Evolutionary conservation across 2,113 vertebrate species (phyloP).

Genomic region (Sander lucioperca): DNA sequence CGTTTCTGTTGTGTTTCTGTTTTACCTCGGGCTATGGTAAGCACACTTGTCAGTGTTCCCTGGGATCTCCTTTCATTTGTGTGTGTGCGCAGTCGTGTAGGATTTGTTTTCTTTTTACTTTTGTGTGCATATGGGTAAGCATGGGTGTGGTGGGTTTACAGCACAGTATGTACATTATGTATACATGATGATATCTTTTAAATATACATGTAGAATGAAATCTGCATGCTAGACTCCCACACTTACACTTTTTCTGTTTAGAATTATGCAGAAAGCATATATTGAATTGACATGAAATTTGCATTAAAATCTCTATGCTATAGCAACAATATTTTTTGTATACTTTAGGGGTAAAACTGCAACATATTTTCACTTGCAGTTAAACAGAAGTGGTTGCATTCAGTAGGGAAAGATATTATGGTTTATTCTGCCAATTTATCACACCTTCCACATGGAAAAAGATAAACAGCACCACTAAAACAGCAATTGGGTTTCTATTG

Average conservation of each 20-base stretch:
- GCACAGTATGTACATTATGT: conserved; percentile 25
- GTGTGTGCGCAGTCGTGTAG: conserved; percentile 7
- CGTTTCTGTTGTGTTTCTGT: conserved; percentile 61
- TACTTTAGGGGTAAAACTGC: background rate
- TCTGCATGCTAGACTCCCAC: conserved; percentile 40
- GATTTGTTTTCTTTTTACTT: conserved; percentile 40
- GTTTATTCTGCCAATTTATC: conserved; percentile 21
- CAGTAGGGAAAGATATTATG: background rate
- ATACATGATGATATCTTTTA: conserved; percentile 31
- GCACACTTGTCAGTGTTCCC: conserved; percentile 67
- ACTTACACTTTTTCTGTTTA: background rate
- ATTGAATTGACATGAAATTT: conserved; percentile 25
- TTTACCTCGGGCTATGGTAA: conserved; percentile 72
- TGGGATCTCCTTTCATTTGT: conserved; percentile 55
- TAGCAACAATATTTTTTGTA: background rate
- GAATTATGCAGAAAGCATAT: conserved; percentile 1
- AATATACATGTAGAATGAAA: conserved; percentile 24
- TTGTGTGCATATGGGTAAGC: conserved; percentile 1
- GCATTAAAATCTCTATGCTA: conserved; percentile 24
- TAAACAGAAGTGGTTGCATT: background rate
- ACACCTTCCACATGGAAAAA: conserved; percentile 20
- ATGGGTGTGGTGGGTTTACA: conserved; percentile 35
- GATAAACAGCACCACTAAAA: conserved; percentile 30
- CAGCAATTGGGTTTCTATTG: conserved; percentile 22
- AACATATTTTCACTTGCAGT: background rate